Conservation (phyloP, 2,888 invertebrate genomes). For the Agriotes lineatus region DNA sequence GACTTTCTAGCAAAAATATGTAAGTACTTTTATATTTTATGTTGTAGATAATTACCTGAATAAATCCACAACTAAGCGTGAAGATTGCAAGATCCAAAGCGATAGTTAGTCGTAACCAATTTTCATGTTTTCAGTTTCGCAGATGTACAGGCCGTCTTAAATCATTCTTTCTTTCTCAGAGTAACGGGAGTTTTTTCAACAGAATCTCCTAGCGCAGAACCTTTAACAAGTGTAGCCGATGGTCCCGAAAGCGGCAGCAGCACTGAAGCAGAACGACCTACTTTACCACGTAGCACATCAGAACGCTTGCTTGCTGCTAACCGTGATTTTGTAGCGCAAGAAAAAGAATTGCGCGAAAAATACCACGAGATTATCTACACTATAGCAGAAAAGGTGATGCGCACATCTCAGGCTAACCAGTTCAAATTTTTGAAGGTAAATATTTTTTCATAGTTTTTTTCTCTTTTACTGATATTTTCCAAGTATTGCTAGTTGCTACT, state of each 20-base stretch:
- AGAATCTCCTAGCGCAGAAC: slow-evolving; percentile 65
- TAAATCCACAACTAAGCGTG: background rate
- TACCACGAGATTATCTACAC: slow-evolving; percentile 85
- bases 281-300: slow-evolving; percentile 73
- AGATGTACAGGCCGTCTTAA: slow-evolving; percentile 21
- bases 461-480: background rate
- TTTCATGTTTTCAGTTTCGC: slow-evolving; percentile 31
- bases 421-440: slow-evolving; percentile 78
- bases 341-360: slow-evolving; percentile 83
- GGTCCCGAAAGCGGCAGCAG: slow-evolving; percentile 64
- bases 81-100: background rate
- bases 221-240: slow-evolving; percentile 62
- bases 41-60: slow-evolving; percentile 5
- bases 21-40: slow-evolving; percentile 66
- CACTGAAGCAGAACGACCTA: slow-evolving; percentile 67
- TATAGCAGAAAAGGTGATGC: slow-evolving; percentile 84
- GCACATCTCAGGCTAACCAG: slow-evolving; percentile 83
- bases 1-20: slow-evolving; percentile 84
- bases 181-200: slow-evolving; percentile 64
- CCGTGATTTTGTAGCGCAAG: slow-evolving; percentile 77
- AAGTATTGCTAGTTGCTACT: background rate
- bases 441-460: background rate
- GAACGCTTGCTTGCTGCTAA: slow-evolving; percentile 74
- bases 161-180: slow-evolving; percentile 48
- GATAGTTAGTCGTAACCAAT: slow-evolving; percentile 14